Evolutionary conservation across 30 jellyfish, hydroid and myxozoan species (phyloP).

Genomic region (Cassiopea andromeda): DNA sequence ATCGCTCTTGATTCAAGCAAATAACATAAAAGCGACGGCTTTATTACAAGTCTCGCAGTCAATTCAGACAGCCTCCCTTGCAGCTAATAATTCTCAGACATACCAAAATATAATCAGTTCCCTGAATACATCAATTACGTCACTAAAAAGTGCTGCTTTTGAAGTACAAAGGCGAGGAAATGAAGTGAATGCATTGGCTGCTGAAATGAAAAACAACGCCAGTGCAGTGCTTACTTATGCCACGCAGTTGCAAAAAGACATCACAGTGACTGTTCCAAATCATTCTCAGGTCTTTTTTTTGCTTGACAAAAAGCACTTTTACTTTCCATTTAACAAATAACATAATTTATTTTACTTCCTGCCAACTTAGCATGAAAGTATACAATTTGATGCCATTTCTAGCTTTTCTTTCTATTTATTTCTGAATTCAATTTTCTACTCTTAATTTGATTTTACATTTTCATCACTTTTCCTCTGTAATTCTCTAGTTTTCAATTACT

Average conservation of each 20-base stretch:
- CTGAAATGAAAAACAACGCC: constrained; percentile 74
- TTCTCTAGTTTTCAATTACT: too few species aligned
- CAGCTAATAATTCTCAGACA: constrained; percentile 75
- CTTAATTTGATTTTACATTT: too few species aligned
- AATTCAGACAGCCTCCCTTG: constrained; percentile 72
- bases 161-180: constrained; percentile 66
- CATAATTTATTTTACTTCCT: too few species aligned
- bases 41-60: constrained; percentile 72
- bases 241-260: constrained; percentile 32
- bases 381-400: too few species aligned
- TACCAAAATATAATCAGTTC: constrained; percentile 46
- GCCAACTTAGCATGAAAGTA: too few species aligned
- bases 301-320: too few species aligned
- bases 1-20: constrained; percentile 44
- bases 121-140: constrained; percentile 59
- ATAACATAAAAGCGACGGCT: constrained; percentile 62
- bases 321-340: too few species aligned
- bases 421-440: too few species aligned
- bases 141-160: constrained; percentile 52
- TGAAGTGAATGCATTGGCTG: constrained; percentile 55
- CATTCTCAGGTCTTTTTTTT: constrained; percentile 67
- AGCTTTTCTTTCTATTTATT: too few species aligned
- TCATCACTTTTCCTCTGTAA: too few species aligned
- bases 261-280: constrained; percentile 66
- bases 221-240: constrained; percentile 78